Evolutionary conservation across 2,888 invertebrate species (phyloP), one percentile per base, ranked within the genome.

Genomic region (Caenorhabditis becei): DNA sequence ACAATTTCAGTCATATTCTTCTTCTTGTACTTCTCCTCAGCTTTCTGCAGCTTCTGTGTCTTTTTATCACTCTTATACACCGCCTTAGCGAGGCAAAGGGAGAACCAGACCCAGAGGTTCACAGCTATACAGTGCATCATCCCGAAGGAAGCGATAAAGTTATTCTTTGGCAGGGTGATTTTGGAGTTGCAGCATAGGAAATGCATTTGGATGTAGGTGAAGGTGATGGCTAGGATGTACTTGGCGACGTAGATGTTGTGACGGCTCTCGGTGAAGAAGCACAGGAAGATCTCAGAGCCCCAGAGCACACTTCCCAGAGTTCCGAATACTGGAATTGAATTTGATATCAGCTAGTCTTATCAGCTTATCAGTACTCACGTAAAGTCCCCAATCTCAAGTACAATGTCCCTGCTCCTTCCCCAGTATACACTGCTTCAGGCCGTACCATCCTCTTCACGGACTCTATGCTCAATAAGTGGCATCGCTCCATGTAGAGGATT

Each of bases 51-150:
- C 32, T 74, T 82, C 37, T 66, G 58, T 26, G 67, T 59, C 66
- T 78, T 78, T 51, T 78, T 78, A 16, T 69, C 59, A 23, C 28
- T 66, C 20, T 78, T 72, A 35, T 78, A 72, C 4, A 72, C 63
- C 0, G 78, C 71, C 41, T 78, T 78, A 1, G 72, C 74, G 14
- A 74, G 65, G 23, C 72, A 74, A 1, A 80, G 65, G 3, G 74
- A 74, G 69, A 80, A 80, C 79, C 79, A 80, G 10, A 74, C 69
- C 79, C 79, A 80, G 11, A 80, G 63, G 14, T 80, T 80, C 32
- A 80, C 79, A 37, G 79, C 74, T 10, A 80, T 69, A 56, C 72
- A 62, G 24, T 80, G 79, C 79, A 80, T 80, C 79, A 80, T 80
- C 59, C 79, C 79, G 53, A 80, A 80, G 20, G 63, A 69, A 10